A percentile compares a stretch with the other conserved stretches of the same genome.
Evolutionary conservation across 2,888 invertebrate genomes (phyloP).

Genomic region (Lycocerus yunnanus): DNA sequence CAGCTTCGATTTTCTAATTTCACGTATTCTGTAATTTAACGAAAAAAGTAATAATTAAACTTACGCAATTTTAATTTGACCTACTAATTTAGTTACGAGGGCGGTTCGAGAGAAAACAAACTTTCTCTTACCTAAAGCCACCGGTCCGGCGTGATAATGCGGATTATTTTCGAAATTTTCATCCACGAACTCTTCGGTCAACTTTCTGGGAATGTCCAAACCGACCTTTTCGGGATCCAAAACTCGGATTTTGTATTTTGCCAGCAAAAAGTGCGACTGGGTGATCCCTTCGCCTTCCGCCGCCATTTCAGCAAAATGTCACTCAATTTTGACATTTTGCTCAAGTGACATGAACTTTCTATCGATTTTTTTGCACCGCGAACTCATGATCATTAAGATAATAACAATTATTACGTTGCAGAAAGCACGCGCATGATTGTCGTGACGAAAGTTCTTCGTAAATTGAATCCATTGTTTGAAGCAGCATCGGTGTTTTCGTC

Average conservation of each 20-base stretch:
- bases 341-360: not conserved
- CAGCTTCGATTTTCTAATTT: not conserved
- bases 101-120: not conserved
- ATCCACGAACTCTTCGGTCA: not conserved
- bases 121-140: slow-evolving; percentile 15
- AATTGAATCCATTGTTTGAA: slow-evolving; percentile 16
- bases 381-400: not conserved
- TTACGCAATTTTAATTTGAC: not conserved
- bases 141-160: slow-evolving; percentile 12
- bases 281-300: slow-evolving; percentile 7
- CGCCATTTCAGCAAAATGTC: not conserved
- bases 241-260: slow-evolving; percentile 33
- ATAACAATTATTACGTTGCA: slow-evolving; percentile 9
- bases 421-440: slow-evolving; percentile 1
- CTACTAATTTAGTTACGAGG: not conserved
- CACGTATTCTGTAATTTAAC: not conserved
- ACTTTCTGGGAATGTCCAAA: not conserved
- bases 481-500: slow-evolving; percentile 5
- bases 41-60: not conserved
- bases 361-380: not conserved
- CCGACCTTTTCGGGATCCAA: slow-evolving; percentile 7
- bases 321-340: not conserved
- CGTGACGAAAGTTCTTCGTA: slow-evolving; percentile 20
- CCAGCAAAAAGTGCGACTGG: slow-evolving; percentile 34
- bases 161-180: not conserved